phyloP scores from a whole-genome alignment of 1,140 invertebrate species.

The Bombus soroeensis region DNA sequence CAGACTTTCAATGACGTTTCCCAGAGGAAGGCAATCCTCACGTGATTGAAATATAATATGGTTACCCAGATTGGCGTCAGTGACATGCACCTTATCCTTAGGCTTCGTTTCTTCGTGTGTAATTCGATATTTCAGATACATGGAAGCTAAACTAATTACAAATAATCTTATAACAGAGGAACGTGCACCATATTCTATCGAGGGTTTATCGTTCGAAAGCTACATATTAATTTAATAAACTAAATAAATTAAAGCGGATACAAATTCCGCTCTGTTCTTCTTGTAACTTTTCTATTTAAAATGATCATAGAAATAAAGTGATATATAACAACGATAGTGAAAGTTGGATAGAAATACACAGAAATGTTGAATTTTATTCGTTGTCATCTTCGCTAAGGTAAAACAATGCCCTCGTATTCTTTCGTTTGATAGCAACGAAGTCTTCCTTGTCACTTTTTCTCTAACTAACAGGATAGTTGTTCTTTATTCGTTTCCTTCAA shows the following conservation, averaged over 20 bases:
- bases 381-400: too few relatives aligned
- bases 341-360: too few relatives aligned
- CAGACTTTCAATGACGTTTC: not conserved
- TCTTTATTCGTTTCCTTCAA: too few relatives aligned
- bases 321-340: accelerated
- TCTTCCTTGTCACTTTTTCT: too few relatives aligned
- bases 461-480: too few relatives aligned
- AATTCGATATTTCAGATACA: not conserved
- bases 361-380: too few relatives aligned
- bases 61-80: not conserved
- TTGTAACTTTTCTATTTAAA: too few relatives aligned
- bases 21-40: not conserved
- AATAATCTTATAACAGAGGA: not conserved
- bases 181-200: not conserved
- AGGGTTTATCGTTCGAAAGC: not conserved
- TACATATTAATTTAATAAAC: not conserved
- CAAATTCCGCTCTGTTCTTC: not conserved
- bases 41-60: not conserved
- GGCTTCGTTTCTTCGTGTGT: not conserved
- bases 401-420: too few relatives aligned
- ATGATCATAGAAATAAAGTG: too few relatives aligned
- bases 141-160: not conserved
- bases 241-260: not conserved
- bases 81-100: not conserved
- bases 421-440: too few relatives aligned